Evolutionary conservation across 2,888 invertebrate species (phyloP).

Genomic region (Drosophila flavopinicola): DNA sequence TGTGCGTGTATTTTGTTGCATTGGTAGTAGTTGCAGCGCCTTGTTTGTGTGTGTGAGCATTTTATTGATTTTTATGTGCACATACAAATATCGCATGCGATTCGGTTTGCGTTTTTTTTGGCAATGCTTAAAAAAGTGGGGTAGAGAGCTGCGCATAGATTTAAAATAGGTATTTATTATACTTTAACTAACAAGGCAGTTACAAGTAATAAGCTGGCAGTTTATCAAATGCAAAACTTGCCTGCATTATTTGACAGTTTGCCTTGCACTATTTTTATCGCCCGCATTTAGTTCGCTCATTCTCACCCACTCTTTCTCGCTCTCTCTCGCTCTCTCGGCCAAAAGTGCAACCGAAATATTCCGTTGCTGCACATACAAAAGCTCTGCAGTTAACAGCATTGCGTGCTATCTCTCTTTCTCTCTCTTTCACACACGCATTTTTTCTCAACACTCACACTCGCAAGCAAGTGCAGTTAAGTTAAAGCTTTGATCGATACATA

Average conservation of each 20-base stretch:
- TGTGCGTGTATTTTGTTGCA: constrained; percentile 37
- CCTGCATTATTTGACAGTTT: constrained; percentile 41
- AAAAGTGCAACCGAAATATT: constrained; percentile 45
- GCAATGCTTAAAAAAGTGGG: constrained; percentile 36
- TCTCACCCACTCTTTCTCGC: constrained; percentile 1
- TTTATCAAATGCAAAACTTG: constrained; percentile 31
- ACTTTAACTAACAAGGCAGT: constrained; percentile 30
- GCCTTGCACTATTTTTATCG: constrained; percentile 29
- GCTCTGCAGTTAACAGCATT: constrained; percentile 20
- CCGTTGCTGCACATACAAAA: constrained; percentile 19
- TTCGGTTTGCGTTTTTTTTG: constrained; percentile 46
- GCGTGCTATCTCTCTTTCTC: background rate
- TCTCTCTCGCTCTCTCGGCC: constrained; percentile 5
- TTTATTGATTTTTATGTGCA: constrained; percentile 67
- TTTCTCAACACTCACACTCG: constrained; percentile 2
- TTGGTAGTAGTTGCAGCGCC: constrained; percentile 42
- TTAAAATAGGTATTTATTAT: background rate
- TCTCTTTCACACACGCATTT: constrained; percentile 7
- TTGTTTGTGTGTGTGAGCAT: constrained; percentile 25
- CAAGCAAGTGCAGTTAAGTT: constrained; percentile 15
- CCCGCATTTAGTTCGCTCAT: constrained; percentile 2
- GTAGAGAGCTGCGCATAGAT: constrained; percentile 4
- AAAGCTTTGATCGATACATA: constrained; percentile 7
- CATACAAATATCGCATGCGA: constrained; percentile 48
- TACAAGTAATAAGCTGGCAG: constrained; percentile 28